These are phyloP conservation scores for Agonopterix subpropinquella DNA, from an alignment of 2,888 invertebrate species.

Conservation along the genomic window DNA sequence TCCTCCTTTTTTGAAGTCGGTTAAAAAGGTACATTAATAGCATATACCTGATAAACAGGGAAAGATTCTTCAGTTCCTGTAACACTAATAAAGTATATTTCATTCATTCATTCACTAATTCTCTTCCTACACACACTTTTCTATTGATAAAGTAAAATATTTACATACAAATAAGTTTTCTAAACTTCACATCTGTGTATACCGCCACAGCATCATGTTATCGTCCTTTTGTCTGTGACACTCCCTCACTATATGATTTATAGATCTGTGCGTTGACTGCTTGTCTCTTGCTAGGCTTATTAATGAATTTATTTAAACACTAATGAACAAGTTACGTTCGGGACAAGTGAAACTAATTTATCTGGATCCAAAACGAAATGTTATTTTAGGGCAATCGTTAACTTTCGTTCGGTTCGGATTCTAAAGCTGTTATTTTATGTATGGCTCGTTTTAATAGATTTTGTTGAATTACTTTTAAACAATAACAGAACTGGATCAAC, in stretches of 20 bases:
- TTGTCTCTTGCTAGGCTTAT: conserved; percentile 64
- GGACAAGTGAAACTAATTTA: conserved; percentile 70
- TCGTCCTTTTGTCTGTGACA: conserved; percentile 70
- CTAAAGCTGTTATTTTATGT: background rate
- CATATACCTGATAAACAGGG: too few relatives aligned
- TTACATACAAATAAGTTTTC: background rate
- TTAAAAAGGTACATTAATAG: too few relatives aligned
- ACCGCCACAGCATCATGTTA: conserved; percentile 30
- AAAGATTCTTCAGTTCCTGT: too few relatives aligned
- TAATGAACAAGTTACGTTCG: conserved; percentile 71
- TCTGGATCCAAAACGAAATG: conserved; percentile 51
- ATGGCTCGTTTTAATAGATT: too few relatives aligned
- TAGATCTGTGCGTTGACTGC: conserved; percentile 67
- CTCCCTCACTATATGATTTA: conserved; percentile 75
- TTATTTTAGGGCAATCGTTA: conserved; percentile 55
- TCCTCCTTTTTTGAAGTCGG: too few relatives aligned
- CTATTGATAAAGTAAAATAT: too few relatives aligned
- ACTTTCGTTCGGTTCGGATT: conserved; percentile 11
- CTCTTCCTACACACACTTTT: too few relatives aligned
- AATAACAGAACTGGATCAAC: background rate
- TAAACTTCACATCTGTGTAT: background rate
- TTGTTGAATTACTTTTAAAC: background rate
- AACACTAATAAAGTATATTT: too few relatives aligned
- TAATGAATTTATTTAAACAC: conserved; percentile 75
- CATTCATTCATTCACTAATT: too few relatives aligned